Conservation (phyloP, 1,140 invertebrate genomes). For the Luehdorfia chinensis region DNA sequence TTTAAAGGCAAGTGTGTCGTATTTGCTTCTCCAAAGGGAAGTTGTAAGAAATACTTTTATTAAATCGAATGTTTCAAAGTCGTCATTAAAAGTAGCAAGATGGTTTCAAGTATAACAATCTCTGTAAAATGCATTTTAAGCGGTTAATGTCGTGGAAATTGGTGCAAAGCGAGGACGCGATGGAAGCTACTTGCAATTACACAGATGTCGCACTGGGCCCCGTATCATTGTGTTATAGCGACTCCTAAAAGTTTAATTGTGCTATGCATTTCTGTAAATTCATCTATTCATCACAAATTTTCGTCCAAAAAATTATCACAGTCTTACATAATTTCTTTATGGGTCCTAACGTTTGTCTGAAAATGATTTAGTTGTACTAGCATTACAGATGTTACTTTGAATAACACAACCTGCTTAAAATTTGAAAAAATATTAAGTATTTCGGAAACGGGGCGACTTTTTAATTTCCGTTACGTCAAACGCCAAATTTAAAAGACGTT, state of each 20-base stretch:
- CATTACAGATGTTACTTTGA: background rate
- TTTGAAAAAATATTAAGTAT: constrained; percentile 28
- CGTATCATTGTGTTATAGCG: constrained; percentile 38
- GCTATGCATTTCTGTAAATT: constrained; percentile 37
- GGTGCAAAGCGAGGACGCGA: constrained; percentile 49
- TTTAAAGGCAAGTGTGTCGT: background rate
- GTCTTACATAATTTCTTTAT: no score
- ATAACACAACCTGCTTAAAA: constrained; percentile 11
- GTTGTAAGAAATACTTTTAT: constrained; percentile 2
- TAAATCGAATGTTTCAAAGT: constrained; percentile 16
- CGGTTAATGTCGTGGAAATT: constrained; percentile 64
- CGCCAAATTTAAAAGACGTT: constrained; percentile 65
- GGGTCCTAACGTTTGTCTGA: no score
- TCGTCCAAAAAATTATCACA: background rate
- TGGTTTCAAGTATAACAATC: constrained; percentile 55
- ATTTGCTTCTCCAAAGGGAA: background rate
- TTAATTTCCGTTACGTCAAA: constrained; percentile 76
- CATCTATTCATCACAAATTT: constrained; percentile 20
- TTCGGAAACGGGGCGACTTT: constrained; percentile 39
- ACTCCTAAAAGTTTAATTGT: constrained; percentile 53
- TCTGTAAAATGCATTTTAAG: constrained; percentile 61
- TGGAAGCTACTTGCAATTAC: constrained; percentile 60
- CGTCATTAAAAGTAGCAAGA: constrained; percentile 48
- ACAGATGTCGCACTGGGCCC: constrained; percentile 47
- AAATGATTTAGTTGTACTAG: no score